Base-by-base conservation (phyloP, 2,797 vertebrate genomes). In the Sebastes minor region DNA sequence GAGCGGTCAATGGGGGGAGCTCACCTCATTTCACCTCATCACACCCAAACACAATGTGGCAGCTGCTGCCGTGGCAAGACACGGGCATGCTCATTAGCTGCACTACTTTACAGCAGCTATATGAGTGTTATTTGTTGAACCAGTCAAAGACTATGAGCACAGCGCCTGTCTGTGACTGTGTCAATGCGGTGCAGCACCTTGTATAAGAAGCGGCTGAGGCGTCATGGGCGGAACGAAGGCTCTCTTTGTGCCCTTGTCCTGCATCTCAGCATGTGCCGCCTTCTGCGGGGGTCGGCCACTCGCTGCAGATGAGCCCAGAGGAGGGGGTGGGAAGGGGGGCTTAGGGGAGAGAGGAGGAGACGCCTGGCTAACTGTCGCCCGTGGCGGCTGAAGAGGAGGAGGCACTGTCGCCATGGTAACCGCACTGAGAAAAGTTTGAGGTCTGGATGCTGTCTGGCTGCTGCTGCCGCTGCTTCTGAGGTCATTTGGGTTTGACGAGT, bases 171-270 rank as follows among this genome's bases (percentile, higher is more conserved):
- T 81, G 74, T 81, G 83, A 76, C 53, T 59, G 72, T 85, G 78
- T 70, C 56, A 60, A 30, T 71, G 82, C 74, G 53, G 79, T 71
- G 74, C 73, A 83, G 88, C 90, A 96, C 96, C 96, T 95, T 92
- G 89, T 89, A 95, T 89, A 84, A 86, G 83, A 80, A 95, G 89
- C 6, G 94, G 92, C 79, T 87, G 93, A 74, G 95, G 94, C 74
- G 85, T 94, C 90, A 95, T 89, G 73, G 94, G 95, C 4, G 89
- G 90, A 89, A 95, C 87, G 68, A 94, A 91, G 78, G 89, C 93
- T 94, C 89, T 95, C 92, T 95, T 94, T 94, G 92, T 89, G 88
- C 82, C 87, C 84, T 87, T 86, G 89, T 92, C 91, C 85, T 71
- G 90, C 70, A 53, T 92, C 85, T 87, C 83, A 63, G 89, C 52